Conservation (phyloP, 2,888 invertebrate species). For the Dicycla oo region DNA sequence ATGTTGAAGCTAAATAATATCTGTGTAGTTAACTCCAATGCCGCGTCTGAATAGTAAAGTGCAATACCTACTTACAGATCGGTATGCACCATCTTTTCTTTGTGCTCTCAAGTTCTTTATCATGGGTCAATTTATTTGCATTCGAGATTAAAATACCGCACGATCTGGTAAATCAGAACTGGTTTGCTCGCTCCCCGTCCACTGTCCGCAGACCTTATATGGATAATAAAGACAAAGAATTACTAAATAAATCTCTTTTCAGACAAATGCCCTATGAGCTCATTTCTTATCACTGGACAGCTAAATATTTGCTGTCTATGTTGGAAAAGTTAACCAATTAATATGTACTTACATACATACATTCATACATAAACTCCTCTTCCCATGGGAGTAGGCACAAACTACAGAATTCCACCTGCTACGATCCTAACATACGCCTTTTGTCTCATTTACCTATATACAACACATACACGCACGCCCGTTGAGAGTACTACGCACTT, state of each 20-base stretch:
- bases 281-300: slow-evolving; percentile 15
- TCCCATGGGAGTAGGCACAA: too few species aligned
- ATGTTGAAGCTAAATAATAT: slow-evolving; percentile 39
- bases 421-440: too few species aligned
- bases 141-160: slow-evolving; percentile 87
- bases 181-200: slow-evolving; percentile 82
- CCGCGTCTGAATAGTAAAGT: slow-evolving; percentile 46
- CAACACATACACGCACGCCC: too few species aligned
- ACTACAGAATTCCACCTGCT: too few species aligned
- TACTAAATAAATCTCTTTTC: slow-evolving; percentile 57
- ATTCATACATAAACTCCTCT: too few species aligned
- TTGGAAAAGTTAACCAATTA: too few species aligned
- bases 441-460: too few species aligned
- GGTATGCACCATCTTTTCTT: slow-evolving; percentile 72
- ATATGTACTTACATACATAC: too few species aligned
- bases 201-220: slow-evolving; percentile 70
- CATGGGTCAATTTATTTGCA: slow-evolving; percentile 85
- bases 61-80: slow-evolving; percentile 55
- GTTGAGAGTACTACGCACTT: too few species aligned
- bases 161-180: slow-evolving; percentile 88
- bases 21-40: slow-evolving; percentile 45
- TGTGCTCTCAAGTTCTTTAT: slow-evolving; percentile 84
- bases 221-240: slow-evolving; percentile 76
- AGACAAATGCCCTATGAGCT: slow-evolving; percentile 37
- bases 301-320: slow-evolving; percentile 3